Base-by-base conservation (phyloP, 1,140 invertebrate genomes). In the Nomia melanderi region DNA sequence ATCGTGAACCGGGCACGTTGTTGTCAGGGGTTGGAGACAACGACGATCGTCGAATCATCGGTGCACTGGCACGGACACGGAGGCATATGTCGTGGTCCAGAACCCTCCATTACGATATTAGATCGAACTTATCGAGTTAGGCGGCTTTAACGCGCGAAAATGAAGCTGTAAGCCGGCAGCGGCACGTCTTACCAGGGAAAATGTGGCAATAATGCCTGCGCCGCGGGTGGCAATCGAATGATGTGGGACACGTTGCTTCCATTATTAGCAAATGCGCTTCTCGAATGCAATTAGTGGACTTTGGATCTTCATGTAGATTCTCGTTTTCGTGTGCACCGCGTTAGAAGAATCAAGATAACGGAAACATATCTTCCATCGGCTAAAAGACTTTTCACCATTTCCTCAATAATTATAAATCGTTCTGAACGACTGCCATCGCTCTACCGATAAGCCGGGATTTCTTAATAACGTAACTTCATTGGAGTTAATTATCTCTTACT, bases 91-190 rank as follows among this genome's bases (percentile, higher is more conserved):
- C 89, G 86, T 65, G 75, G 75, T 71, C 67, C 83, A 77, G 77
- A 69, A 88, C 88, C 90, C 89, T 90, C 89, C 90, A 91, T 90
- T 91, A 90, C 77, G 86, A 87, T 90, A 91, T 91, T 91, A 84
- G 84, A 80, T 81, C 79, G 57, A 66, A 82, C 60, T 90, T 87
- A 86, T 84, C 83, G 82, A 84, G 82, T 87, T 88, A 85, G 85
- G 41, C 27, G 70, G 80, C 59, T 64, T 78, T 82, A 82, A 83
- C 47, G 71, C 77, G 71, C 80, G 77, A 83, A 76, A 83, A 83
- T 83, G 67, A 69, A 73, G 70, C 59, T 63, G 64, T 66, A 23
- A 41, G 20, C 20, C 47, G 47, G 53, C 41, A n/a, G n/a, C 78
- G 29, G 20, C 3, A 20, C 25, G n/a, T n/a, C n/a, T n/a, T 25